Evolutionary conservation across 2,797 vertebrate species (phyloP), one percentile per base, ranked within the genome.

Genomic region (Notoglanidium macrostoma): DNA sequence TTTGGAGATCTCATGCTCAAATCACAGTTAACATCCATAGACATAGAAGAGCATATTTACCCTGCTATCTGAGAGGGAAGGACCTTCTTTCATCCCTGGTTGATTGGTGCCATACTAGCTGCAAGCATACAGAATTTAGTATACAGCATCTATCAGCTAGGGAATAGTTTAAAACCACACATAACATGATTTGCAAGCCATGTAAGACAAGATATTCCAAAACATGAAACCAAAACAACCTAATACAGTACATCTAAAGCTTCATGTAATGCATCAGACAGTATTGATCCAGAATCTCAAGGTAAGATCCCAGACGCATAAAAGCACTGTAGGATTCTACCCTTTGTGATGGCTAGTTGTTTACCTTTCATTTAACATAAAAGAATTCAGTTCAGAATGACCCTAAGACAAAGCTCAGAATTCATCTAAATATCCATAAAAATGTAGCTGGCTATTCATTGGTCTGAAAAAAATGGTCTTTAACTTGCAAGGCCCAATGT

Each of bases 171-270:
- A 23, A 57, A 78, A 21, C 54, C 51, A 29, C 29, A 35, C 15
- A 46, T 73, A 73, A 73, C 40, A 77, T 55, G 29, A 57, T 57
- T 57, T 21, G 21, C 29, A 57, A 59, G 23, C 54, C 35, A 32
- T 68, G 40, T 19, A 51, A 49, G 49, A 68, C 5, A 83, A 10
- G 11, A 51, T 6, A 26, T 77, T 19, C 26, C 10, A 59, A 73
- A 68, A 84, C 67, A 59, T 23, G 29, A 49, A 44, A 49, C 44
- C 17, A 57, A 73, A 54, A 84, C 67, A 84, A 55, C 2, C 9
- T 55, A 51, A 68, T 44, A 81, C n/a, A 35, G 35, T 73, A n/a
- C 54, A 76, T 49, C n/a, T 51, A 77, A 49, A 76, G 44, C 55
- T 49, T 15, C 0, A 63, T 61, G 57, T 49, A 77, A 54, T 35